Evolutionary conservation across 2,113 vertebrate species (phyloP).

Genomic region (Tympanuchus pallidicinctus): DNA sequence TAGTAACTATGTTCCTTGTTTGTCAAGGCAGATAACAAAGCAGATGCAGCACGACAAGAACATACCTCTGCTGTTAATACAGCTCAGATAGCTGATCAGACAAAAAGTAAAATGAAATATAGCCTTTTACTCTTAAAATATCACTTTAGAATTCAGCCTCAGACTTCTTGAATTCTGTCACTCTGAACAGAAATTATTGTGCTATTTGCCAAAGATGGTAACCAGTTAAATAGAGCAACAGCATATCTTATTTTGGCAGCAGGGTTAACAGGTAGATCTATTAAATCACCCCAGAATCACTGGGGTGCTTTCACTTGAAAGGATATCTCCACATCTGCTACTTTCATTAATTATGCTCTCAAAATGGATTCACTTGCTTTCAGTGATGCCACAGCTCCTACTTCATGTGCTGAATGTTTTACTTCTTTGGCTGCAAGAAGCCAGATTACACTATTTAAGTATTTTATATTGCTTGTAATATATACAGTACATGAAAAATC

Average conservation of each 20-base stretch:
- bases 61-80: background rate
- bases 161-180: background rate
- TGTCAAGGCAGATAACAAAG: background rate
- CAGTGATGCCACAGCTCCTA: conserved; percentile 9
- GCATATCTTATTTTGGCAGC: conserved; percentile 12
- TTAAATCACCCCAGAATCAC: conserved; percentile 1
- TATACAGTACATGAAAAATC: background rate
- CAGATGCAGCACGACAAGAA: background rate
- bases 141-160: background rate
- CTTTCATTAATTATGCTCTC: background rate
- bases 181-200: background rate
- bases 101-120: background rate
- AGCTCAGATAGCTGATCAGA: accelerated
- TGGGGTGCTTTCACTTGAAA: background rate
- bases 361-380: conserved; percentile 3
- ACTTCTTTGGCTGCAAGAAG: conserved; percentile 21
- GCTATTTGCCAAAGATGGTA: background rate
- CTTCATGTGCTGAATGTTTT: background rate
- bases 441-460: background rate
- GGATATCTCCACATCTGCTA: conserved; percentile 22
- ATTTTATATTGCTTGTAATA: conserved; percentile 29
- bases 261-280: conserved; percentile 25
- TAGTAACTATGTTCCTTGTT: background rate
- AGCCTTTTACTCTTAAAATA: background rate
- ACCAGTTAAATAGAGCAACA: background rate